Evolutionary conservation across 2,113 vertebrate genomes (phyloP).

Genomic region (Chamaea fasciata): DNA sequence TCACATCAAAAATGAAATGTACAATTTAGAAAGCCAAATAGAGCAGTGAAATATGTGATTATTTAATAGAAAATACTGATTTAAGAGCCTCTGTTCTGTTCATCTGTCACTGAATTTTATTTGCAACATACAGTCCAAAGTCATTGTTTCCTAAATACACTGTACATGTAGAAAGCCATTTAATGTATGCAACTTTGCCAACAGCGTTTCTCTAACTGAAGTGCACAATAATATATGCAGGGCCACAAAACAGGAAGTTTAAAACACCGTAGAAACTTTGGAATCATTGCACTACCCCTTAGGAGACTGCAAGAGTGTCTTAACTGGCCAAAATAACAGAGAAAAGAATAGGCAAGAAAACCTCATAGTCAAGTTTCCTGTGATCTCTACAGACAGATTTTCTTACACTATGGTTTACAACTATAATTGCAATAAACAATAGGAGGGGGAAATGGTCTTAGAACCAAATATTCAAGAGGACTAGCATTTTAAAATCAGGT

Average conservation of each 20-base stretch:
- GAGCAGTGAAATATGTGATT: slow-evolving; percentile 3
- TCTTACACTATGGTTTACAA: not conserved
- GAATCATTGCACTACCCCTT: not conserved
- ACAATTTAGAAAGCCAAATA: slow-evolving; percentile 6
- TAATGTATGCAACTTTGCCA: not conserved
- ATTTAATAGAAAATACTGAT: slow-evolving; percentile 31
- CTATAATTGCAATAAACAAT: not conserved
- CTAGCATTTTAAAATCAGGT: not conserved
- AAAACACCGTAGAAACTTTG: not conserved
- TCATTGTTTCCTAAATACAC: not conserved
- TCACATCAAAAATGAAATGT: slow-evolving; percentile 13
- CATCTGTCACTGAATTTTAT: not conserved
- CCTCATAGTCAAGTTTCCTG: not conserved
- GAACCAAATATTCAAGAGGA: not conserved
- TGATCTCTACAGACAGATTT: not conserved
- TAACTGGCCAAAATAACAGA: not conserved
- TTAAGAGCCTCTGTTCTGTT: not conserved
- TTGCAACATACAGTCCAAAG: not conserved
- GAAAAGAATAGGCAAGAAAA: not conserved
- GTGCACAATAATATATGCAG: not conserved
- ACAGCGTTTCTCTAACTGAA: not conserved
- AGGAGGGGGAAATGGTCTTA: not conserved
- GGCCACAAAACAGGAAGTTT: not conserved
- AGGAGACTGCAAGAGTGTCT: not conserved
- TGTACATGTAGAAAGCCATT: not conserved